A percentile compares a stretch with the other conserved stretches of the same genome.
Evolutionary conservation across 2,888 invertebrate genomes (phyloP).

Genomic region (Torymus aiolomorphi): DNA sequence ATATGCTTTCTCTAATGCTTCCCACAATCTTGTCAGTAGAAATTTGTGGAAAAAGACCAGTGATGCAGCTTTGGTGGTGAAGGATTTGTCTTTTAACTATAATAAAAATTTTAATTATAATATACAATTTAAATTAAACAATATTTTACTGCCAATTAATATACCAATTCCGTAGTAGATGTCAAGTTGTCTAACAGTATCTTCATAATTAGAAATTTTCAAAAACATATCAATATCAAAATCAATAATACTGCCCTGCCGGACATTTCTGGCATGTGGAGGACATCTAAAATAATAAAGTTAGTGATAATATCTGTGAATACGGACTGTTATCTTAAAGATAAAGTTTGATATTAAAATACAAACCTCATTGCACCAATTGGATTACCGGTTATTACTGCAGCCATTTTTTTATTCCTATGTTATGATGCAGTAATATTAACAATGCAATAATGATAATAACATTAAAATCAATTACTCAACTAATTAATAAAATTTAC

Average conservation of each 20-base stretch:
- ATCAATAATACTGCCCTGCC: conserved; percentile 85
- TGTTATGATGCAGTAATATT: not conserved
- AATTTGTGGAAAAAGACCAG: conserved; percentile 93
- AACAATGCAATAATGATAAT: not conserved
- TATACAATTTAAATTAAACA: not conserved
- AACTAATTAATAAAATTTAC: not conserved
- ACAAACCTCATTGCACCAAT: conserved; percentile 34
- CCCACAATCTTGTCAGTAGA: conserved; percentile 88
- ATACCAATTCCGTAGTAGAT: conserved; percentile 93
- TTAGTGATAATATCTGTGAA: conserved; percentile 22
- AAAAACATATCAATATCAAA: conserved; percentile 87
- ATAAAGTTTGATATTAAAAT: conserved; percentile 27
- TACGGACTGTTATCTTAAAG: conserved; percentile 17
- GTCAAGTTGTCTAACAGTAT: conserved; percentile 92
- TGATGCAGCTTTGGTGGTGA: conserved; percentile 93
- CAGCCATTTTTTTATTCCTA: conserved; percentile 41
- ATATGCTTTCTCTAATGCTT: conserved; percentile 96
- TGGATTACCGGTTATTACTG: conserved; percentile 32
- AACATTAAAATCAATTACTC: conserved; percentile 1
- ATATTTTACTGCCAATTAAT: conserved; percentile 26
- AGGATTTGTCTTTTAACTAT: conserved; percentile 93
- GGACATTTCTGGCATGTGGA: conserved; percentile 61
- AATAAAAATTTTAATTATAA: conserved; percentile 52
- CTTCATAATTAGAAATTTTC: conserved; percentile 91
- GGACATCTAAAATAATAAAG: conserved; percentile 38